phyloP scores from a whole-genome alignment of 1,140 invertebrate species.

The Aphaenogaster ashmeadi region DNA sequence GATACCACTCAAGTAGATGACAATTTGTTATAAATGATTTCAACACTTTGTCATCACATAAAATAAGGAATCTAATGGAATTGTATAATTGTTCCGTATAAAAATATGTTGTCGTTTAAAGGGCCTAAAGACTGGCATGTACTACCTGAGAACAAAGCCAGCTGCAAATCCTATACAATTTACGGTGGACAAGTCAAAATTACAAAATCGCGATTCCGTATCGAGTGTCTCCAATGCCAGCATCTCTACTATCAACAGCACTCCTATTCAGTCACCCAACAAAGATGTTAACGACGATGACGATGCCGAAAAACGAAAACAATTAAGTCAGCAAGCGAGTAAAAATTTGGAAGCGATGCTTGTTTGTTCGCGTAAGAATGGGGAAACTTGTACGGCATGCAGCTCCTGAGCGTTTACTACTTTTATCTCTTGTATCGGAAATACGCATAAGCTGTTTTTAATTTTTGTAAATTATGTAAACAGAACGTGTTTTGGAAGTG shows the following conservation, averaged over 20 bases:
- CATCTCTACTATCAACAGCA: conserved; percentile 47
- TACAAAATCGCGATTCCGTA: conserved; percentile 82
- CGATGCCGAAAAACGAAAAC: conserved; percentile 8
- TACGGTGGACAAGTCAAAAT: conserved; percentile 97
- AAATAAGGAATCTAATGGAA: background rate
- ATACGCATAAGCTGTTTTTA: background rate
- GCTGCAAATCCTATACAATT: conserved; percentile 99
- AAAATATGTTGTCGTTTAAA: conserved; percentile 81
- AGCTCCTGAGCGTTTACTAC: conserved; percentile 87
- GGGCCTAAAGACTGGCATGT: conserved; percentile 99
- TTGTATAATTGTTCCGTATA: background rate
- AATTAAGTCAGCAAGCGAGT: conserved; percentile 36
- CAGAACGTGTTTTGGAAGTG: background rate
- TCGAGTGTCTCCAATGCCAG: conserved; percentile 24
- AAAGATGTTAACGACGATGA: conserved; percentile 80
- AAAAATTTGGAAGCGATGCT: conserved; percentile 89
- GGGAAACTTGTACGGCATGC: conserved; percentile 95
- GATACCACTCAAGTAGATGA: background rate
- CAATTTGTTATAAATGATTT: background rate
- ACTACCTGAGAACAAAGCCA: conserved; percentile 98
- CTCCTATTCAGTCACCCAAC: conserved; percentile 22
- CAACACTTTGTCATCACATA: background rate
- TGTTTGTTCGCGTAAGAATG: conserved; percentile 96
- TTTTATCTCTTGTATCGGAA: background rate
- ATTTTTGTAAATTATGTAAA: conserved; percentile 42